phyloP scores from a whole-genome alignment of 2,797 vertebrate species.

The Anguilla pacifica region DNA sequence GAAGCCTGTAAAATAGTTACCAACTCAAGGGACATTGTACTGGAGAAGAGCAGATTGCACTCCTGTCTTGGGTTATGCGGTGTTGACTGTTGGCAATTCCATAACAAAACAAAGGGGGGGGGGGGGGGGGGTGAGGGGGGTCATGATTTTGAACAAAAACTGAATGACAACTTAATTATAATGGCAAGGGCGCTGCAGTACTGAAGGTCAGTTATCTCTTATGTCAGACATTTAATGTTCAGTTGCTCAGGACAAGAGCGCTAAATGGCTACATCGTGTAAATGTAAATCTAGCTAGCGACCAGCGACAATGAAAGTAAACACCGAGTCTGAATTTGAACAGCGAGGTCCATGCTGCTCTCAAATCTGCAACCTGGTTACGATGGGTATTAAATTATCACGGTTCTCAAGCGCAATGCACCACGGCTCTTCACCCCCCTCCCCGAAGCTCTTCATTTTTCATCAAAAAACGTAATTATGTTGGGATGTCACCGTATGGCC shows the following conservation, averaged over 20 bases:
- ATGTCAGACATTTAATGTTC: not conserved
- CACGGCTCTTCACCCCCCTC: not conserved
- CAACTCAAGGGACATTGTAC: not conserved
- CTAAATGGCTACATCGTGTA: not conserved
- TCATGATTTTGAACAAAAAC: no score
- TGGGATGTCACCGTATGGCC: not conserved
- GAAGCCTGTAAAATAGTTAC: not conserved
- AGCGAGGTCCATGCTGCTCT: not conserved
- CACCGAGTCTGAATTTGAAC: not conserved
- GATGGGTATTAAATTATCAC: not conserved
- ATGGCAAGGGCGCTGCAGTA: not conserved
- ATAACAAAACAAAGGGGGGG: no score
- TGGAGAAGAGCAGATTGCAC: no score
- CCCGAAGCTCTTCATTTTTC: conserved; percentile 7
- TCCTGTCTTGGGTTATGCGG: no score
- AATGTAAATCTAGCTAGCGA: not conserved
- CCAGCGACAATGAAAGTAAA: not conserved
- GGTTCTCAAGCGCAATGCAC: not conserved
- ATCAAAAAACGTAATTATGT: conserved; percentile 7
- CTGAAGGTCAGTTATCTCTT: not conserved
- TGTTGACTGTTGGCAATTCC: not conserved
- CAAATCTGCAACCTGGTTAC: not conserved
- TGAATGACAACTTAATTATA: not conserved
- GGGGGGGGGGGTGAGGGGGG: no score
- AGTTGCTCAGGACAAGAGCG: not conserved